Evolutionary conservation across 1,140 invertebrate species (phyloP).

Genomic region (Papilio polyxenes): DNA sequence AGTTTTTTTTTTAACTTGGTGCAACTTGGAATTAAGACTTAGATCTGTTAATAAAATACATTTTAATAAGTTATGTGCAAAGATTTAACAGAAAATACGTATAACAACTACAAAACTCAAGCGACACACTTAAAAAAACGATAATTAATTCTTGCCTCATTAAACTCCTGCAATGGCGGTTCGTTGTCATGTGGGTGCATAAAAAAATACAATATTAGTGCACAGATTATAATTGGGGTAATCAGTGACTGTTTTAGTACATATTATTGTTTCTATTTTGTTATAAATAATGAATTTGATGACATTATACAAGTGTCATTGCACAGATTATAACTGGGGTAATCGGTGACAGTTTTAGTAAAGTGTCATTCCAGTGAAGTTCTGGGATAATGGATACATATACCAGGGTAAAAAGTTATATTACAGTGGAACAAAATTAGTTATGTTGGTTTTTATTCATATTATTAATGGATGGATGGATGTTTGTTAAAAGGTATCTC

Average conservation of each 20-base stretch:
- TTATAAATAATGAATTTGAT: too few relatives aligned
- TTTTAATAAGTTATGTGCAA: neutral
- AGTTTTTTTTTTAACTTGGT: too few relatives aligned
- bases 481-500: too few relatives aligned
- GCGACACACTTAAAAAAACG: slow-evolving; percentile 55
- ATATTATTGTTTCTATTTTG: neutral
- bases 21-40: too few relatives aligned
- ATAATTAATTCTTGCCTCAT: slow-evolving; percentile 81
- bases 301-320: slow-evolving; percentile 8
- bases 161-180: slow-evolving; percentile 78
- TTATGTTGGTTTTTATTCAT: too few relatives aligned
- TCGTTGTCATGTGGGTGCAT: slow-evolving; percentile 63
- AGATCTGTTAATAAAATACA: too few relatives aligned
- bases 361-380: too few relatives aligned
- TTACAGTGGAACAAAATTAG: too few relatives aligned
- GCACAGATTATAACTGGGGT: slow-evolving; percentile 33
- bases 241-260: neutral
- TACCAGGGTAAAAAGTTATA: too few relatives aligned
- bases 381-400: too few relatives aligned
- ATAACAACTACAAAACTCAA: slow-evolving; percentile 50
- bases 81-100: slow-evolving; percentile 17
- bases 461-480: too few relatives aligned
- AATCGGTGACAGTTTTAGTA: neutral
- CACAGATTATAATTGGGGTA: slow-evolving; percentile 25
- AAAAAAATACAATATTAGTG: slow-evolving; percentile 68